Evolutionary conservation across 2,888 invertebrate genomes (phyloP).

Genomic region (Leptura quadrifasciata): DNA sequence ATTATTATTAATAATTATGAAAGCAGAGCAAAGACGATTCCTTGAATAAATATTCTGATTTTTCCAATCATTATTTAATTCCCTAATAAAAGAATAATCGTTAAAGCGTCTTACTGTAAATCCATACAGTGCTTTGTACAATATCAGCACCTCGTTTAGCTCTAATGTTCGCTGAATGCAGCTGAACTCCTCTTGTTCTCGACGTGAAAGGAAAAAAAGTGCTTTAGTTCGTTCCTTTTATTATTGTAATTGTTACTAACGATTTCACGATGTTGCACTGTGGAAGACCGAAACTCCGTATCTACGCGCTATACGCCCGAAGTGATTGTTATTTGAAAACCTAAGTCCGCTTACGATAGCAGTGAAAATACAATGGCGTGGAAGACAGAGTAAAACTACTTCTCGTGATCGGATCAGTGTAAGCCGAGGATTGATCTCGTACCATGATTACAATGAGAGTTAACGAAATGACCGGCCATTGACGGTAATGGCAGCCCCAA

Average conservation of each 20-base stretch:
- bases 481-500: conserved; percentile 46
- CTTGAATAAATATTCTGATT: neutral
- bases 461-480: conserved; percentile 56
- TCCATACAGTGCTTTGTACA: conserved; percentile 39
- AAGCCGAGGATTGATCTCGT: conserved; percentile 58
- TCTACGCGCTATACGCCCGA: neutral
- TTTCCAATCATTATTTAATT: conserved; percentile 4
- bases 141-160: conserved; percentile 54
- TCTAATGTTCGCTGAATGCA: conserved; percentile 53
- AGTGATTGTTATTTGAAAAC: conserved; percentile 53
- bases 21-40: no score
- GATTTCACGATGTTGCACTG: conserved; percentile 9
- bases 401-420: conserved; percentile 52
- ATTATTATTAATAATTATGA: no score
- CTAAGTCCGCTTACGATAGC: conserved; percentile 35
- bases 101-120: conserved; percentile 22
- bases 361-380: conserved; percentile 53
- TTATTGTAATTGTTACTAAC: conserved; percentile 50
- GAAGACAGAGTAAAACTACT: conserved; percentile 53
- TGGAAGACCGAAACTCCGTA: neutral
- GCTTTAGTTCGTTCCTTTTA: conserved; percentile 44
- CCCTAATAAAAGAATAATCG: neutral
- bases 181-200: conserved; percentile 39
- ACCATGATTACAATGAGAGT: conserved; percentile 58
- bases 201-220: conserved; percentile 43